A percentile compares a stretch with the other conserved stretches of the same genome.
Conservation (phyloP, 30 jellyfish, hydroid and myxozoan species). For the Catostylus mosaicus region DNA sequence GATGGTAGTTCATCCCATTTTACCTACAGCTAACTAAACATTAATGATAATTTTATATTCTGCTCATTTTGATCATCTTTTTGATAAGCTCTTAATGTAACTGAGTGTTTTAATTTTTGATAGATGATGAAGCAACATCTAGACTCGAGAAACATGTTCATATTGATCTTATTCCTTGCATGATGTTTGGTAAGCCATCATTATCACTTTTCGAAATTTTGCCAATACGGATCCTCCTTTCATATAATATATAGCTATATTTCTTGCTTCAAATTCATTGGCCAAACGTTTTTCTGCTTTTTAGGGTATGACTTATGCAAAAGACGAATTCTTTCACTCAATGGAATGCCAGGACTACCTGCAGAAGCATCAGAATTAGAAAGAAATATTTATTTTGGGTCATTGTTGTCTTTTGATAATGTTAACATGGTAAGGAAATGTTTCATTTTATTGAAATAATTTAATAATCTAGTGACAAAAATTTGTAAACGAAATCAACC, state of each 20-base stretch:
- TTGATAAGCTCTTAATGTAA: not conserved
- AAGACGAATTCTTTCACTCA: slow-evolving; percentile 74
- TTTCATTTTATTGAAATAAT: not conserved
- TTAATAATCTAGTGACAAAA: no score
- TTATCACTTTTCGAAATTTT: not conserved
- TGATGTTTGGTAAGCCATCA: slow-evolving; percentile 61
- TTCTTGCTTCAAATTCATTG: no score
- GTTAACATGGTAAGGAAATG: slow-evolving; percentile 74
- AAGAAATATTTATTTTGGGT: slow-evolving; percentile 73
- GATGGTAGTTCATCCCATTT: no score
- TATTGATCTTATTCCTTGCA: slow-evolving; percentile 53
- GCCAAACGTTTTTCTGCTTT: no score
- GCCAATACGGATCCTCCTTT: no score
- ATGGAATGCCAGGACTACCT: slow-evolving; percentile 85
- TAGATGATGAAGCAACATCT: slow-evolving; percentile 36
- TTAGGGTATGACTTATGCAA: slow-evolving; percentile 89
- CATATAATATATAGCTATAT: no score
- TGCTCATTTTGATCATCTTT: no score
- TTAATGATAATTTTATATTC: not conserved
- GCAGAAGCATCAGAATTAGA: slow-evolving; percentile 76
- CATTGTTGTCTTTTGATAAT: slow-evolving; percentile 74
- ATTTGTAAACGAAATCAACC: no score
- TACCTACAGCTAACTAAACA: no score
- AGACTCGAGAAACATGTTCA: slow-evolving; percentile 31
- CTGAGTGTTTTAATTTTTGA: not conserved